Base-by-base conservation (phyloP, 2,797 vertebrate species). In the Enteromius trimaculatus region DNA sequence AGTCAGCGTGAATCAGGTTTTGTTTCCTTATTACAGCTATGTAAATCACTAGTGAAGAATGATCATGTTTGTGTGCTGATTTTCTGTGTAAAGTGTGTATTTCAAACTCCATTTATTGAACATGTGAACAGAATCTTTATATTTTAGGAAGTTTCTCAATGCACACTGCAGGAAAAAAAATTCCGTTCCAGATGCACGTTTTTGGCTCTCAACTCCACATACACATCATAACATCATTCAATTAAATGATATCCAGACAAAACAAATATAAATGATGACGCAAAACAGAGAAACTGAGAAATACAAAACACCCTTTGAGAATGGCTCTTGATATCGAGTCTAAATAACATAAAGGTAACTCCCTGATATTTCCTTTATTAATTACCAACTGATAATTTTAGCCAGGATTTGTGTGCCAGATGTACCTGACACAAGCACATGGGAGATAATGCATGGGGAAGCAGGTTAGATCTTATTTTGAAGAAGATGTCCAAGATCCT, bases 201-300 rank as follows among this genome's bases (percentile, higher is more conserved):
- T 83, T 58, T 75, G 70, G 65, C 65, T 69, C n/a, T 83, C 14
- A 77, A 44, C 19, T 84, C 58, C 11, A 86, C 39, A 80, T 62
- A 71, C 29, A 3, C 44, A 58, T 76, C 34, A 77, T 58, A 76
- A 14, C n/a, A 44, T 42, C 17, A 47, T 77, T 77, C 26, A 21
- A 49, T 49, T 31, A 10, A 78, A 65, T n/a, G 17, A 39, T 64
- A 74, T 66, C 49, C 60, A 68, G 68, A 47, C 42, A 60, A 77
- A 77, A 64, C 69, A 34, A 58, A 70, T 47, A 53, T 42, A 80
- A 60, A 74, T 39, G 42, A 69, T 44, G 53, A 58, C 47, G n/a
- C 21, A 62, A 53, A 79, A 60, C 53, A 31, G 17, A 51, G 4
- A 34, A 21, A 78, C n/a, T 21, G 3, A 29, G 29, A 60, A 70